Base-by-base conservation (phyloP, 2,888 invertebrate species). In the Tridacna gigas region DNA sequence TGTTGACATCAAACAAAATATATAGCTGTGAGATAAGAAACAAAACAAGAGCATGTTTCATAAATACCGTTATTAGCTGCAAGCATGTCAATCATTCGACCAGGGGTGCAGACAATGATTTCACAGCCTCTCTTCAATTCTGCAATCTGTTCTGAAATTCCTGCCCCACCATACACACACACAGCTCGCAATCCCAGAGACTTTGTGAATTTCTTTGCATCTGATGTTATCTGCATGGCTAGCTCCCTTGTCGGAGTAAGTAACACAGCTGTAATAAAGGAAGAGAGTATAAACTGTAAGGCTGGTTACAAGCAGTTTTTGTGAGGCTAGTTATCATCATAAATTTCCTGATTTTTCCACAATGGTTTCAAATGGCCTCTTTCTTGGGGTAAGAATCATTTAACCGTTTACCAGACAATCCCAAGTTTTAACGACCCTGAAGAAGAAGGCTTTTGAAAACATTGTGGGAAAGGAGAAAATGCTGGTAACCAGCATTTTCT, bases 81-180 rank as follows among this genome's bases (percentile, higher is more conserved):
- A 90, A 99, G 95, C 99, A 99, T 99, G 95, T 99, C 99, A 86
- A 99, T 99, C 99, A 99, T 99, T 73, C 99, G 96, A 0, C 99
- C 99, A 0, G 99, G 99, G 0, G 99, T 99, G 93, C 99, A 99
- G 0, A 99, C 99, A 90, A 99, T 98, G 90, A 99, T 98, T 95
- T 99, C 99, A 0, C 99, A 98, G 5, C 99, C 99, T 63, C 99
- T 96, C 94, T 99, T 99, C 86, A 99, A 94, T 94, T 99, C 99
- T 0, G 99, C 99, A 91, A 99, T 99, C 95, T 98, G 97, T 94
- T 98, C 98, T 0, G 98, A 98, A 88, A 98, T 98, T 0, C 99
- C 99, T 0, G 99, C 99, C 5, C 99, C 99, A 20, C 99, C 99
- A 93, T 99, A 99, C 0, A 99, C 99, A 93, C 99, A 99, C 0